Evolutionary conservation across 2,113 vertebrate species (phyloP).

Genomic region (Hiodon alosoides): DNA sequence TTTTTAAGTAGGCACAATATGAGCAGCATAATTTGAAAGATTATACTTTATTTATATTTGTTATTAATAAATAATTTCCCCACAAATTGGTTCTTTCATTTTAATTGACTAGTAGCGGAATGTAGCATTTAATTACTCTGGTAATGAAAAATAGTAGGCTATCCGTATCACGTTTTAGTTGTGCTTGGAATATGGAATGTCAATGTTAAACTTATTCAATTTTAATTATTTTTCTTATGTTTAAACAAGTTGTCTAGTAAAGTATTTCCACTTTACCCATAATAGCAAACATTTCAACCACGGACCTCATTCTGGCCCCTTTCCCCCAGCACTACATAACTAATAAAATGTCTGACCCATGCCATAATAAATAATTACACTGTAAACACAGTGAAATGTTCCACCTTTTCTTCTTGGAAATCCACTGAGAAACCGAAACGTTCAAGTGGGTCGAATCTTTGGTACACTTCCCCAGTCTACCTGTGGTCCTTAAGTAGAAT

Average conservation of each 20-base stretch:
- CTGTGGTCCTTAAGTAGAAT: conserved; percentile 9
- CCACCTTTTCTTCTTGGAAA: conserved; percentile 16
- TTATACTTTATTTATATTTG: neutral
- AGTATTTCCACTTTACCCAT: conserved; percentile 33
- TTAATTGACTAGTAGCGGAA: neutral
- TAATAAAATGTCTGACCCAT: conserved; percentile 30
- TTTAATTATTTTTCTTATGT: conserved; percentile 27
- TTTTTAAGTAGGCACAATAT: no score
- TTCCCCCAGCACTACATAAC: conserved; percentile 24
- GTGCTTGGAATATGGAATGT: conserved; percentile 4
- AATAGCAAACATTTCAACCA: conserved; percentile 34
- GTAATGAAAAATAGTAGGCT: conserved; percentile 12
- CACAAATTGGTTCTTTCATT: neutral
- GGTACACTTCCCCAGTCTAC: conserved; percentile 5
- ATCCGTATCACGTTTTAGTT: conserved; percentile 17
- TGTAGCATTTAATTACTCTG: neutral
- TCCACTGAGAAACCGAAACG: conserved; percentile 7
- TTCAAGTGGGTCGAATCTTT: conserved; percentile 20
- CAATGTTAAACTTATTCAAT: conserved; percentile 26
- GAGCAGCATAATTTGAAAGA: neutral
- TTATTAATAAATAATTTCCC: neutral
- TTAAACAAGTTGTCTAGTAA: conserved; percentile 27
- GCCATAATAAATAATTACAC: conserved; percentile 33
- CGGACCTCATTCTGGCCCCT: conserved; percentile 25
- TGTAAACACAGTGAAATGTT: conserved; percentile 28